These are phyloP conservation scores for Baryphthengus martii DNA, from an alignment of 2,113 vertebrate species.

Conservation along the genomic window DNA sequence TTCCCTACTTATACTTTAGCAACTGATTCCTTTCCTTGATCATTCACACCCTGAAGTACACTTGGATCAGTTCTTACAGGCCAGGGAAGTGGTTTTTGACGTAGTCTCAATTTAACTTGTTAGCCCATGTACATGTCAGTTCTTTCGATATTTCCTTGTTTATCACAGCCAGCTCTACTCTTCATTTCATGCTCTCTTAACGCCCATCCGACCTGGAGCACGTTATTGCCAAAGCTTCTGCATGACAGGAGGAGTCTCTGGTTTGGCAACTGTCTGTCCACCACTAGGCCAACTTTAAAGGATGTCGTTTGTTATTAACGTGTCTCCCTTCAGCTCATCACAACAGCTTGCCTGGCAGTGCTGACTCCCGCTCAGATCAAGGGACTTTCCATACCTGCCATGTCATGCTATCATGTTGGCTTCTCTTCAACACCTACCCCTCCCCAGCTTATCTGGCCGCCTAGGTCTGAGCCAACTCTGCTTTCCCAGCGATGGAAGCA, in stretches of 20 bases:
- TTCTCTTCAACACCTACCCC: neutral
- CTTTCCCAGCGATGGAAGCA: neutral
- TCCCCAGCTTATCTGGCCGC: neutral
- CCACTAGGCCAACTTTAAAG: neutral
- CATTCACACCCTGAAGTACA: no score
- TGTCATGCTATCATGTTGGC: neutral
- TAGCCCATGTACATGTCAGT: accelerated
- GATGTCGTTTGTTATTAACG: neutral
- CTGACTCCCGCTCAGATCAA: neutral
- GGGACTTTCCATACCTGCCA: neutral
- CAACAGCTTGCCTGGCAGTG: neutral
- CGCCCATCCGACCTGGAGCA: accelerated
- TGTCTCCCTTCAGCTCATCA: neutral
- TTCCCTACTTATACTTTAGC: neutral
- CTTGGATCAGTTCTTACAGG: neutral
- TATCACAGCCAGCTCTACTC: neutral
- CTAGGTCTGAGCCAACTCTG: neutral
- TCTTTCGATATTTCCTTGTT: neutral
- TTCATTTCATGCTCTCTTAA: neutral
- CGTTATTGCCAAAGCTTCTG: neutral
- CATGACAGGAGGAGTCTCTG: neutral
- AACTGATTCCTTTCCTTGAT: neutral
- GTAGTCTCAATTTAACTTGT: neutral
- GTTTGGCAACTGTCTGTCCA: neutral
- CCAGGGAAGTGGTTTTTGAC: neutral